phyloP scores from a whole-genome alignment of 2,888 invertebrate species.

The Scotopteryx bipunctaria region DNA sequence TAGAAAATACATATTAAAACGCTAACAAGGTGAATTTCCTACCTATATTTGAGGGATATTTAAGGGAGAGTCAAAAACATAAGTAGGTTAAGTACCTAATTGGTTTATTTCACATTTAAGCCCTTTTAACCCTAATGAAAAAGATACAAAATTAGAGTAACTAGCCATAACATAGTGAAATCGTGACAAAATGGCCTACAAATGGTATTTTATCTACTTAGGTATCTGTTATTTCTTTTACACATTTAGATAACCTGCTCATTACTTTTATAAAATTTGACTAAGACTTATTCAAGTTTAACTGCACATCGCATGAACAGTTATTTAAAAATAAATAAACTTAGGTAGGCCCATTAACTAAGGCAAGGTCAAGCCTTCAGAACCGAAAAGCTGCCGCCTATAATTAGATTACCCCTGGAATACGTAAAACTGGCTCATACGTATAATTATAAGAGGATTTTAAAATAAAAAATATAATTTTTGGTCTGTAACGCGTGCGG shows the following conservation, averaged over 20 bases:
- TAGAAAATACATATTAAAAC: too few relatives aligned
- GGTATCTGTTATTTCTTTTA: too few relatives aligned
- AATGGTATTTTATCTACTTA: too few relatives aligned
- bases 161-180: too few relatives aligned
- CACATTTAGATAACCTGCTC: not conserved
- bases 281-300: not conserved
- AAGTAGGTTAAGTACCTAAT: too few relatives aligned
- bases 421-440: conserved; percentile 71
- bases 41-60: too few relatives aligned
- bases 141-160: too few relatives aligned
- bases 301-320: conserved; percentile 6
- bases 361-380: conserved; percentile 27
- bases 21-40: too few relatives aligned
- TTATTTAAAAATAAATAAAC: conserved; percentile 22
- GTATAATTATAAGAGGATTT: conserved; percentile 74
- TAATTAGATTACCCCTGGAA: conserved; percentile 71
- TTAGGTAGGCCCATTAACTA: conserved; percentile 15
- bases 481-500: conserved; percentile 68
- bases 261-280: not conserved
- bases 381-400: conserved; percentile 51
- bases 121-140: too few relatives aligned
- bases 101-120: too few relatives aligned
- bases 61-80: too few relatives aligned
- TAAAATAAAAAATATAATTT: conserved; percentile 58
- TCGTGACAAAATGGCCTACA: too few relatives aligned